A percentile compares a stretch with the other conserved stretches of the same genome.
Evolutionary conservation across 2,888 invertebrate genomes (phyloP).

Genomic region (Sarcophaga caerulescens): DNA sequence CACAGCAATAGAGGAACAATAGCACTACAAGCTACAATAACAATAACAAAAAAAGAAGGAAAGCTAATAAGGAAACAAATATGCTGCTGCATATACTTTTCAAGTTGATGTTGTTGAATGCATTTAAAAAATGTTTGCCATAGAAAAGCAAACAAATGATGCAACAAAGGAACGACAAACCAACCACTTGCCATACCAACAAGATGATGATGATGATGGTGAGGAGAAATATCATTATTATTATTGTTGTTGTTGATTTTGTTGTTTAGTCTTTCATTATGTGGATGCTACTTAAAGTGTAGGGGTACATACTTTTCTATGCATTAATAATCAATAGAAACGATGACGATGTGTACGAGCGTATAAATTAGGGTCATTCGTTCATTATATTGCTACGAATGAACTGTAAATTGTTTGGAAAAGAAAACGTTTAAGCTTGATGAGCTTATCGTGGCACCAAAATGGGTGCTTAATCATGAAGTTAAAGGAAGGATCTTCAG

Average conservation of each 20-base stretch:
- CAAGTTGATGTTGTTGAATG: not conserved
- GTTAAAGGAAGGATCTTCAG: too few species aligned
- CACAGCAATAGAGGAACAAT: not conserved
- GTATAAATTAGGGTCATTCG: not conserved
- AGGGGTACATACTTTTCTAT: not conserved
- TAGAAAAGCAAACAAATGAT: constrained; percentile 18
- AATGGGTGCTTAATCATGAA: too few species aligned
- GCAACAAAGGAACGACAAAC: not conserved
- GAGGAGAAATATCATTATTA: too few species aligned
- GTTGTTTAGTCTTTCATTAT: not conserved
- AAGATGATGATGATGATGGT: not conserved
- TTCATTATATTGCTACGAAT: not conserved
- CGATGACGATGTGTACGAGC: not conserved
- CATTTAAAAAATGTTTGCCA: constrained; percentile 20
- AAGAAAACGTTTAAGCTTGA: too few species aligned
- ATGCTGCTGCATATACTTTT: not conserved
- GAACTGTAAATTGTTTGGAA: too few species aligned
- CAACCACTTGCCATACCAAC: not conserved
- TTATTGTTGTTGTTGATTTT: not conserved
- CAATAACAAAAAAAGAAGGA: not conserved
- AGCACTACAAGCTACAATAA: not conserved
- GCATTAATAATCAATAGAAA: not conserved
- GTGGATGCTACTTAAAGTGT: not conserved
- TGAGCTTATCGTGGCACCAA: too few species aligned
- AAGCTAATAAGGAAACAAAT: constrained; percentile 9